Conservation (phyloP, 2,113 vertebrate species). For the Apaloderma vittatum region DNA sequence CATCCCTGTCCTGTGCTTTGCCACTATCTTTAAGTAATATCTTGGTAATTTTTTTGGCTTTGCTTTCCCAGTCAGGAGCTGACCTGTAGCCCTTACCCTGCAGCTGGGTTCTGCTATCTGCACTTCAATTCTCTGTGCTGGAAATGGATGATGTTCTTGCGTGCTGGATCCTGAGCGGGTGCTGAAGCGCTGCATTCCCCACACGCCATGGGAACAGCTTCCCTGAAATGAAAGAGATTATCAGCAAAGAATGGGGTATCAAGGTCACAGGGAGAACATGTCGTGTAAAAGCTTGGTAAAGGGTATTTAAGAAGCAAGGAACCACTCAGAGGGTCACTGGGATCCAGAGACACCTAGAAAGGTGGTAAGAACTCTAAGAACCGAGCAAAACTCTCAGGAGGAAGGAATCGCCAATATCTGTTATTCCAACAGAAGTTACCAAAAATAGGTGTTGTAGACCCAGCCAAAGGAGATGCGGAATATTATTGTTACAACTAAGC, state of each 20-base stretch:
- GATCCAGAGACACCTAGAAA: neutral
- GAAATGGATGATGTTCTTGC: constrained; percentile 6
- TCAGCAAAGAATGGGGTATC: neutral
- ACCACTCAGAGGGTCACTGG: neutral
- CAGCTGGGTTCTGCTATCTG: constrained; percentile 82
- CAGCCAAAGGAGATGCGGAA: neutral
- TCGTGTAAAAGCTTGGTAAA: neutral
- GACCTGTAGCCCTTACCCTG: constrained; percentile 66
- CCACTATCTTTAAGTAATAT: neutral
- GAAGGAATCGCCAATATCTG: neutral
- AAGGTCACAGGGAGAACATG: neutral
- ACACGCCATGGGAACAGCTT: constrained; percentile 81
- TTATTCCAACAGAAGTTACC: neutral
- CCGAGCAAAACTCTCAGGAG: neutral
- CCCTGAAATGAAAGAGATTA: constrained; percentile 67
- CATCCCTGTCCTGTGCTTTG: neutral
- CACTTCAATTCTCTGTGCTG: constrained; percentile 69
- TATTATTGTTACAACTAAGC: neutral
- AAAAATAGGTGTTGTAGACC: neutral
- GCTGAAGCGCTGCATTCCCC: constrained; percentile 68
- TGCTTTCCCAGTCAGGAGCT: neutral
- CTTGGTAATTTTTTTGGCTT: neutral
- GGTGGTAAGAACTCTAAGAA: neutral
- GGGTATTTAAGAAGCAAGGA: neutral
- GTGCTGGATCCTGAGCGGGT: constrained; percentile 45